Evolutionary conservation across 1,140 invertebrate species (phyloP).

Genomic region (Eupeodes corollae): DNA sequence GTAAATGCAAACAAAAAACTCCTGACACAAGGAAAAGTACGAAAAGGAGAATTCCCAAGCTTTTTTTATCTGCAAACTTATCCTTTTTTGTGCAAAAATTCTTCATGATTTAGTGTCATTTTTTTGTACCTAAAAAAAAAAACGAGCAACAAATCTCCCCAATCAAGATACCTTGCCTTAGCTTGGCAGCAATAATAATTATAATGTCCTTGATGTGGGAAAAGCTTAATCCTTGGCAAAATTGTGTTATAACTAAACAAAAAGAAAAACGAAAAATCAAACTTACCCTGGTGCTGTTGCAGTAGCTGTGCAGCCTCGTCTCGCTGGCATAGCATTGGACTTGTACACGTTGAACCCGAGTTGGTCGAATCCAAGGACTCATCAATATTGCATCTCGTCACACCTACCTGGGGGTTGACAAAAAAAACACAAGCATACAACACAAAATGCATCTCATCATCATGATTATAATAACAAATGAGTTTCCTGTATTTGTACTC

Average conservation of each 20-base stretch:
- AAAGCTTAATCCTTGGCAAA: too few relatives aligned
- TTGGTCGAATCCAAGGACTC: conserved; percentile 35
- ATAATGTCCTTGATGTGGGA: too few relatives aligned
- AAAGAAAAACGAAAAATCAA: not conserved
- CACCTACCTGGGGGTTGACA: conserved; percentile 20
- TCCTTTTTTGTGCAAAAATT: too few relatives aligned
- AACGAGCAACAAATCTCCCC: too few relatives aligned
- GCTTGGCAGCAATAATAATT: too few relatives aligned
- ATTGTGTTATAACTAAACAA: not conserved
- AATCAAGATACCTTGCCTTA: too few relatives aligned
- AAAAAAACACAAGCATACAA: not conserved
- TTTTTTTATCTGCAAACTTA: too few relatives aligned
- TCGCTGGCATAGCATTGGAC: conserved; percentile 34
- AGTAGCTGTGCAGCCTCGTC: conserved; percentile 29
- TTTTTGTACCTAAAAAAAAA: too few relatives aligned
- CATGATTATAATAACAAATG: not conserved
- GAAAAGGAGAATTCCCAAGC: too few relatives aligned
- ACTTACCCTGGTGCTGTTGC: conserved; percentile 26
- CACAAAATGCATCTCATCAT: not conserved
- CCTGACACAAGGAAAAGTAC: too few relatives aligned
- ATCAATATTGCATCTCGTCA: conserved; percentile 34
- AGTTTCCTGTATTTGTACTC: not conserved
- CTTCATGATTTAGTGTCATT: too few relatives aligned
- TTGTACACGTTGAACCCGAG: conserved; percentile 35
- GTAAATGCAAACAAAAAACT: too few relatives aligned